Base-by-base conservation (phyloP, 2,113 vertebrate genomes). In the Tonatia bakeri region DNA sequence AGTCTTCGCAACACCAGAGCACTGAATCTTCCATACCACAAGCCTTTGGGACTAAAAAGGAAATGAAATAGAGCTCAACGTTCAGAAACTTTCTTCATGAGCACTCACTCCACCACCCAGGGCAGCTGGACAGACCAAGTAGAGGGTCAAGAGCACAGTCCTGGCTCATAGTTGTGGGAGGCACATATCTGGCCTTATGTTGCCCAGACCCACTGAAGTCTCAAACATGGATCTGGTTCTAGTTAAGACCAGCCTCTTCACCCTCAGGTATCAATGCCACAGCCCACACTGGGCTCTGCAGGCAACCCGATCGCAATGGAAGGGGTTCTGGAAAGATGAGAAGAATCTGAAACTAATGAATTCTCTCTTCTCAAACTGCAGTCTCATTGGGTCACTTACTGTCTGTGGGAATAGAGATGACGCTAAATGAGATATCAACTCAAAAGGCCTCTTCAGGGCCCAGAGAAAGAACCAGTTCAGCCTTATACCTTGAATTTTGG, bases 1-100 rank as follows among this genome's bases (percentile, higher is more conserved):
- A 86, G 95, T 97, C 96, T 92, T 61, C 79, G 93, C 81, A 87
- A 87, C 1, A 7, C 70, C 88, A 88, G 43, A 89, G 90, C 95
- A 81, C 75, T 28, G 73, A 92, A 95, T 50, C 89, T 93, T 92
- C 85, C 40, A 86, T 8, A 73, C 33, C 12, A 64, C 88, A 81
- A 90, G 81, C 43, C 91, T 94, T 61, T 36, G 80, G 45, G 82
- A 95, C 70, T 26, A 87, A 93, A 96, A 97, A 91, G 86, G 90
- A 95, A 95, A 95, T 16, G 12, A 91, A 91, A 94, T 24, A 79
- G 50, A 85, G 36, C 45, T 79, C 65, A 38, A 22, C 56, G 80
- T 90, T 61, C 89, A 96, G 64, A 95, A 73, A 59, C 24, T 52
- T 56, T 79, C 90, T 94, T 73, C 45, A 86, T 52, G 52, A 50